phyloP scores from a whole-genome alignment of 2,888 invertebrate genomes.

The Ariolimax columbianus region DNA sequence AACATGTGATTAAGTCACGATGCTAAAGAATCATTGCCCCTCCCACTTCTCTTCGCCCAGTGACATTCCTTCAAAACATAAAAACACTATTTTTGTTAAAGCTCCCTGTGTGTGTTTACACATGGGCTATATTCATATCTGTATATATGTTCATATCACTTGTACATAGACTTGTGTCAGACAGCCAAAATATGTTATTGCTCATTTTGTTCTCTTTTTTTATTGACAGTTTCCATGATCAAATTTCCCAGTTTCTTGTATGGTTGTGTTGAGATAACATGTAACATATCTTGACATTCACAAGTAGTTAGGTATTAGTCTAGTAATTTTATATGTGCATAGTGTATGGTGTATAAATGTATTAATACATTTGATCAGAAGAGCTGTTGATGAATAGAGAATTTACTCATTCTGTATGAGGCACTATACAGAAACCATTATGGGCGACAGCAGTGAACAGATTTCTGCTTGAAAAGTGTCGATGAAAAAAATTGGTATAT shows the following conservation, averaged over 20 bases:
- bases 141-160: neutral
- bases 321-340: neutral
- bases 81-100: constrained; percentile 17
- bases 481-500: neutral
- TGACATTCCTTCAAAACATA: constrained; percentile 34
- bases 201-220: neutral
- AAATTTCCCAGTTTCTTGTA: neutral
- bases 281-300: neutral
- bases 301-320: neutral
- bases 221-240: constrained; percentile 17
- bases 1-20: constrained; percentile 6
- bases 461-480: neutral
- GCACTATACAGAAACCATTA: neutral
- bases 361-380: neutral
- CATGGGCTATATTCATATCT: constrained; percentile 5
- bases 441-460: too few relatives aligned
- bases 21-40: constrained; percentile 20
- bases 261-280: neutral
- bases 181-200: constrained; percentile 20
- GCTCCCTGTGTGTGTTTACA: neutral
- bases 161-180: constrained; percentile 23
- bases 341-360: neutral
- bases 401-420: neutral
- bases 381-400: neutral
- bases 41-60: neutral